phyloP scores from a whole-genome alignment of 2,888 invertebrate genomes.

The Tromatobia lineatoria region DNA sequence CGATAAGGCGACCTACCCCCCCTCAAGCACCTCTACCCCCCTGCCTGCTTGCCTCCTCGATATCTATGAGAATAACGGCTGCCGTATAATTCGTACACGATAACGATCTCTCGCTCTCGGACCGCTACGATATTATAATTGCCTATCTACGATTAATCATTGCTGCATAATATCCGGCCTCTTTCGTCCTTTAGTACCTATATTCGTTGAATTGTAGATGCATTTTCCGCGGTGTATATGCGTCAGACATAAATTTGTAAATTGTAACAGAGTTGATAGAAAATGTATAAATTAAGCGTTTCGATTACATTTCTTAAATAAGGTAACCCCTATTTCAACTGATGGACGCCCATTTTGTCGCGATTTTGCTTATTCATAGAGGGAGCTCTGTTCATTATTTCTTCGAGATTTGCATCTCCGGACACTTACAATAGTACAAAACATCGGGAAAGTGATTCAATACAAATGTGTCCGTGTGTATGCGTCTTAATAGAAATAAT shows the following conservation, averaged over 20 bases:
- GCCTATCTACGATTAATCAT: constrained; percentile 64
- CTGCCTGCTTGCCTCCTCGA: constrained; percentile 55
- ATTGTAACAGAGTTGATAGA: neutral
- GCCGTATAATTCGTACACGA: constrained; percentile 72
- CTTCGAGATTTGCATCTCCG: too few species aligned
- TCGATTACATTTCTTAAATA: neutral
- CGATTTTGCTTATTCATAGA: too few species aligned
- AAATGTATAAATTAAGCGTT: neutral
- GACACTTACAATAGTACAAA: too few species aligned
- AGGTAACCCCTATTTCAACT: too few species aligned
- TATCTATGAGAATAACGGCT: constrained; percentile 70
- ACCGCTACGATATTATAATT: constrained; percentile 60
- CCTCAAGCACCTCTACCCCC: constrained; percentile 38
- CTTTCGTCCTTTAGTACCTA: constrained; percentile 12
- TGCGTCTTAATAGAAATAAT: too few species aligned
- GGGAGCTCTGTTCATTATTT: too few species aligned
- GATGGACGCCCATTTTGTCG: too few species aligned
- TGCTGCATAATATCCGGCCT: constrained; percentile 57
- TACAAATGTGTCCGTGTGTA: too few species aligned
- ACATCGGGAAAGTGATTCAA: too few species aligned
- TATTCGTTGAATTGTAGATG: constrained; percentile 8
- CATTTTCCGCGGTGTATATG: constrained; percentile 1
- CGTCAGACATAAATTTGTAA: neutral
- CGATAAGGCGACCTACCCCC: constrained; percentile 68
- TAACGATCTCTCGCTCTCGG: constrained; percentile 66